A percentile compares a stretch with the other conserved stretches of the same genome.
These are phyloP conservation scores for Hystrix cristata DNA, from an alignment of 2,113 vertebrate genomes.

Conservation along the genomic window DNA sequence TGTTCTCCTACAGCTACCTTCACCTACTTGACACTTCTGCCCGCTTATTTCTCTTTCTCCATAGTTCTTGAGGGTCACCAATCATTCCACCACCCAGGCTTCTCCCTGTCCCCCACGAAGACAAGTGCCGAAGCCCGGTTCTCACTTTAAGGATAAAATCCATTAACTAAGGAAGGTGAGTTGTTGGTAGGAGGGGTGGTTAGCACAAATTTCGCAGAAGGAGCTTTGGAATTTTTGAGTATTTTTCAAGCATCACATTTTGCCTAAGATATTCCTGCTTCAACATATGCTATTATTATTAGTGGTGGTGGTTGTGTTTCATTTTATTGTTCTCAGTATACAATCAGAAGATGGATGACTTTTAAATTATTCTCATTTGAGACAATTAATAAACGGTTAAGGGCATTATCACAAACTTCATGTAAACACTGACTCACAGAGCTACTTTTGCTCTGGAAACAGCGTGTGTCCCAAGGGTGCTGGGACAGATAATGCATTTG, in stretches of 20 bases:
- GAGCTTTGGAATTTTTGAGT: background rate
- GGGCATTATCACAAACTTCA: background rate
- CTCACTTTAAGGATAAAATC: background rate
- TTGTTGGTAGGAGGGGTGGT: background rate
- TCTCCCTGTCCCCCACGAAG: background rate
- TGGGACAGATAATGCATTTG: background rate
- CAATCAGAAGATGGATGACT: background rate
- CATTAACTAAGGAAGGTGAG: conserved; percentile 30
- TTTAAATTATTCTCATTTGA: conserved; percentile 17
- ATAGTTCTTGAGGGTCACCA: background rate
- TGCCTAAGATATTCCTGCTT: background rate
- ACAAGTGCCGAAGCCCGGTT: background rate
- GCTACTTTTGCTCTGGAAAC: background rate
- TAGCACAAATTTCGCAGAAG: background rate
- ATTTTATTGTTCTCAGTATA: background rate
- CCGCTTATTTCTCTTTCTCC: background rate
- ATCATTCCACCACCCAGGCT: background rate
- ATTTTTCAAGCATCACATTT: background rate
- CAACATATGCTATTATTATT: background rate
- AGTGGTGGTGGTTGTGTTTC: background rate
- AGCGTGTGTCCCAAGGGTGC: background rate
- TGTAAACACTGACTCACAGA: conserved; percentile 30
- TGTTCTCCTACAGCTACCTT: background rate
- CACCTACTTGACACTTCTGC: background rate
- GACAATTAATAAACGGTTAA: background rate